Evolutionary conservation across 2,888 invertebrate species (phyloP), one percentile per base, ranked within the genome.

Genomic region (Apeira syringaria): DNA sequence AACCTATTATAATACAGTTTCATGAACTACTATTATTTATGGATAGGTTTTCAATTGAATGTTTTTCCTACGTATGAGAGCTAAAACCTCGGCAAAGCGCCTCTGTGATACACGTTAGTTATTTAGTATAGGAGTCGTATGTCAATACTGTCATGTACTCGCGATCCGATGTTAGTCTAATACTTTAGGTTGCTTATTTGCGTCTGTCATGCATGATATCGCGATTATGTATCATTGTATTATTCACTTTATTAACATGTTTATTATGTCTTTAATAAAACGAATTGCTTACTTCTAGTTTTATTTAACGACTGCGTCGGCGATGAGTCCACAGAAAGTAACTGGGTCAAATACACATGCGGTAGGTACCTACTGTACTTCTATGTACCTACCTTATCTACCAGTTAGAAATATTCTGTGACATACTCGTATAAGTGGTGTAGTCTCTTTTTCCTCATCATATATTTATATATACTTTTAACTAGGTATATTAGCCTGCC

Each of bases 201-300:
- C 73, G 61, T 80, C 70, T 75, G 54, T 72, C 73, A 68, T 74
- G 69, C 79, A 76, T 74, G 54, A 72, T 62, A 75, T 74, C 71
- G 77, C 71, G 67, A 71, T 78, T 76, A 78, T 74, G 69, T 65
- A 46, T 77, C 80, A 84, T 80, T 83, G 82, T 87, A 87, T 83
- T 78, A 87, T 85, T 86, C 87, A 86, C 84, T 87, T 87, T 86
- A 87, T 83, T 79, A 85, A 84, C 80, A 87, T 88, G 86, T 88
- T 89, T 89, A 88, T 87, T 89, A 88, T 81, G 80, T 84, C 86
- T 89, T 85, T 88, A 89, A 87, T 88, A 89, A 88, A 89, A 85
- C 68, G 26, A 78, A 84, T 82, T 86, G 86, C 87, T 87, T 88
- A 86, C 59, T 64, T 31, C 53, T 67, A 8, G 64, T 71, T 73